These are phyloP conservation scores for Adelphocoris suturalis DNA, from an alignment of 2,888 invertebrate species.

Conservation along the genomic window DNA sequence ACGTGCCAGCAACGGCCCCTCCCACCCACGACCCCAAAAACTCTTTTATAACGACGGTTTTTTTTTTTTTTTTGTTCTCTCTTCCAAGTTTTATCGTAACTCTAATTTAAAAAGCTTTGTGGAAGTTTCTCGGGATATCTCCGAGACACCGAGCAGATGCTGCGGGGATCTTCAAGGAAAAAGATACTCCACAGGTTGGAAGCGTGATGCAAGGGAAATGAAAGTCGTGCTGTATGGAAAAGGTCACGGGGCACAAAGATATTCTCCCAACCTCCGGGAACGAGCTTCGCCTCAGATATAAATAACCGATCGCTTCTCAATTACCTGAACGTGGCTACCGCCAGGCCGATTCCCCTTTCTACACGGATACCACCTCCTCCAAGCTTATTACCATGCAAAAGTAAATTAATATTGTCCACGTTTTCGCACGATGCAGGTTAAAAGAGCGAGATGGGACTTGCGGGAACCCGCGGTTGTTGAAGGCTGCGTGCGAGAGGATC, in stretches of 20 bases:
- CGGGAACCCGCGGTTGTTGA: not conserved
- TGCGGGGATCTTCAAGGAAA: not conserved
- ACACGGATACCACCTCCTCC: not conserved
- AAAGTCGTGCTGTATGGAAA: slow-evolving; percentile 63
- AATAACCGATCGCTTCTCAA: slow-evolving; percentile 60
- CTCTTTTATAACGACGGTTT: slow-evolving; percentile 19
- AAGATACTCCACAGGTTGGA: slow-evolving; percentile 20
- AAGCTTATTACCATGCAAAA: not conserved
- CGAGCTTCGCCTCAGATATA: slow-evolving; percentile 44
- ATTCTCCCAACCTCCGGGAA: slow-evolving; percentile 32
- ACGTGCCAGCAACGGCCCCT: slow-evolving; percentile 21
- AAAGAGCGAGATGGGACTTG: not conserved
- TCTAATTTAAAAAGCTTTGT: not conserved
- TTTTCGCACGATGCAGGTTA: slow-evolving; percentile 22
- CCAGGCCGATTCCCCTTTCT: slow-evolving; percentile 43
- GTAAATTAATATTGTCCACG: slow-evolving; percentile 46
- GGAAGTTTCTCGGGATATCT: slow-evolving; percentile 29
- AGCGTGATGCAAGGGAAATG: slow-evolving; percentile 67
- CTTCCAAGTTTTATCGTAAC: not conserved
- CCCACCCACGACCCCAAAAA: slow-evolving; percentile 32
- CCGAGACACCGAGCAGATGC: slow-evolving; percentile 56
- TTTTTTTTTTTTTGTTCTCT: not conserved
- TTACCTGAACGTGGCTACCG: slow-evolving; percentile 64
- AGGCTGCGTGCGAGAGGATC: slow-evolving; percentile 50
- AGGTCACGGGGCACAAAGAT: slow-evolving; percentile 60